Evolutionary conservation across 2,888 invertebrate genomes (phyloP).

Genomic region (Hydrotaea diabolus): DNA sequence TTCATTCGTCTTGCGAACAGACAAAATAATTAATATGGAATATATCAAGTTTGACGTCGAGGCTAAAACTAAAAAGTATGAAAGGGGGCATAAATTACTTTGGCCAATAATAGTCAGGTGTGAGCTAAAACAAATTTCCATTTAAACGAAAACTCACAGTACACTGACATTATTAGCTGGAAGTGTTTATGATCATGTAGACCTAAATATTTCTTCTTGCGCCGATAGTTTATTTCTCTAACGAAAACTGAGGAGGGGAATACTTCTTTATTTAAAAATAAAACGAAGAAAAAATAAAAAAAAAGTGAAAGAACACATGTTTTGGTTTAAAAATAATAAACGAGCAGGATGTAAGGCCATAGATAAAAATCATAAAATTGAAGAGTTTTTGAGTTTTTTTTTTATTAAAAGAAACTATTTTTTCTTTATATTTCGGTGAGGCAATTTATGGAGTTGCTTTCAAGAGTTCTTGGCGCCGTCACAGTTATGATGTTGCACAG

Average conservation of each 20-base stretch:
- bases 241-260: slow-evolving; percentile 8
- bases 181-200: background rate
- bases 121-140: background rate
- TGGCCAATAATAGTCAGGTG: slow-evolving; percentile 2
- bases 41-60: background rate
- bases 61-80: background rate
- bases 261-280: background rate
- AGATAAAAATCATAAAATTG: slow-evolving; percentile 54
- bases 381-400: background rate
- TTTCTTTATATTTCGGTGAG: too few relatives aligned
- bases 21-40: too few relatives aligned
- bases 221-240: background rate
- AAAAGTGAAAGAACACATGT: slow-evolving; percentile 65
- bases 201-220: slow-evolving; percentile 16
- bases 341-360: slow-evolving; percentile 26
- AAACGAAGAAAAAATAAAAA: background rate
- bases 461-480: too few relatives aligned
- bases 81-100: background rate
- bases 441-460: too few relatives aligned
- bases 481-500: too few relatives aligned
- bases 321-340: slow-evolving; percentile 42
- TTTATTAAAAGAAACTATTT: too few relatives aligned
- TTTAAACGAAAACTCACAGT: slow-evolving; percentile 3
- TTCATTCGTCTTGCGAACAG: background rate
- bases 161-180: background rate